Conservation (phyloP, 2,888 invertebrate genomes). For the Drosophila parthenogenetica region DNA sequence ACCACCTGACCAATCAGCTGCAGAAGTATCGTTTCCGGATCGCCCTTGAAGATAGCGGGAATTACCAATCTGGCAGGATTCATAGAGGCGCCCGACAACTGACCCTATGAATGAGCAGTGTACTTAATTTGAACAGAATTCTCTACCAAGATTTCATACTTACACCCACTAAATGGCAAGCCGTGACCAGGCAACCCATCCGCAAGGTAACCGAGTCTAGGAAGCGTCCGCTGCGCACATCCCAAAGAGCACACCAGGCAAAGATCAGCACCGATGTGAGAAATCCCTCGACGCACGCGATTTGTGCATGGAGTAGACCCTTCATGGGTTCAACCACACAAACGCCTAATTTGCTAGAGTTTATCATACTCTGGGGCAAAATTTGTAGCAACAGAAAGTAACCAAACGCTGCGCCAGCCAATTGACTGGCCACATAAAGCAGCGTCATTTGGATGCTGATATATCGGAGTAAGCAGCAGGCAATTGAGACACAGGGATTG, state of each 20-base stretch:
- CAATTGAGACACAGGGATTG: constrained; percentile 64
- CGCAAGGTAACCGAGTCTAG: constrained; percentile 66
- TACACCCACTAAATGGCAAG: constrained; percentile 62
- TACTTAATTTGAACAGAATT: too few species aligned
- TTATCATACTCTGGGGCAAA: constrained; percentile 42
- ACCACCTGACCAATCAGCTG: constrained; percentile 88
- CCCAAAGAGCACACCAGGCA: constrained; percentile 72
- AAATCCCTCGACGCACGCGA: constrained; percentile 52
- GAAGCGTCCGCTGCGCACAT: constrained; percentile 61
- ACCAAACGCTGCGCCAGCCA: constrained; percentile 53
- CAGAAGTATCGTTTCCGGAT: constrained; percentile 88
- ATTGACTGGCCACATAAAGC: constrained; percentile 52
- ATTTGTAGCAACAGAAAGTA: constrained; percentile 49
- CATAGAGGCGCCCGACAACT: constrained; percentile 88
- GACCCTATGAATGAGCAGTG: constrained; percentile 27
- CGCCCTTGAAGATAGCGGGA: constrained; percentile 89
- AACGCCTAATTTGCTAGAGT: constrained; percentile 33
- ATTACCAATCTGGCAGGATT: constrained; percentile 89
- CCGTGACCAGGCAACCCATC: constrained; percentile 59
- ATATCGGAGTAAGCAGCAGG: constrained; percentile 60
- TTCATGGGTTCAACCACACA: constrained; percentile 48
- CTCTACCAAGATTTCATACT: constrained; percentile 9
- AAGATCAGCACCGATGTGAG: constrained; percentile 53
- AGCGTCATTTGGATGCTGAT: constrained; percentile 47
- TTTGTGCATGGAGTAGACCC: constrained; percentile 38